Percentiles rank a stretch among this genome's conserved stretches.
These are phyloP conservation scores for Atherinosoma microstoma DNA, from an alignment of 2,797 vertebrate genomes.

Conservation along the genomic window DNA sequence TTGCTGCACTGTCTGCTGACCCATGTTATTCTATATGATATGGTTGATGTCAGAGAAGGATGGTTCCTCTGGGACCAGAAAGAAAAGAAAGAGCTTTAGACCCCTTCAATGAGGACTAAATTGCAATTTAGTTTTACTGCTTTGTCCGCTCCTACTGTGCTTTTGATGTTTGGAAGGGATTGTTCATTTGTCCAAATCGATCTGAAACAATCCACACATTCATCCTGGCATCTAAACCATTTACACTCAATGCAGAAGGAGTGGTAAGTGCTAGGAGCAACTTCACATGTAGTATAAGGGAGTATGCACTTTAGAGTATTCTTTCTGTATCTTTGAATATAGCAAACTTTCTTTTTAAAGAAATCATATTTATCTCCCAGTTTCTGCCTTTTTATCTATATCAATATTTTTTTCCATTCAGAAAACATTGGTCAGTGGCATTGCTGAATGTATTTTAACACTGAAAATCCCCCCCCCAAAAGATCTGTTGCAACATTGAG, in stretches of 20 bases:
- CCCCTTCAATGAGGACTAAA: neutral
- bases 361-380: neutral
- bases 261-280: neutral
- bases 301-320: neutral
- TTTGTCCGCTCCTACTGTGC: neutral
- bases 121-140: neutral
- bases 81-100: neutral
- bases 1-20: neutral
- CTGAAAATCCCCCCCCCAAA: neutral
- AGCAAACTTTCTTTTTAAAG: neutral
- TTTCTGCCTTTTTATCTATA: neutral
- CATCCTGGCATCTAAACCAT: neutral
- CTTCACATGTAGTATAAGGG: neutral
- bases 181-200: neutral
- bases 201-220: neutral
- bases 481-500: neutral
- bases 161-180: neutral
- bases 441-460: neutral
- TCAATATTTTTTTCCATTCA: neutral
- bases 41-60: constrained; percentile 3
- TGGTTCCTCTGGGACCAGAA: neutral
- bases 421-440: neutral
- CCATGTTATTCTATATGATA: neutral
- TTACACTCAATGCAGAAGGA: neutral
- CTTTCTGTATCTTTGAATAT: neutral